phyloP scores from a whole-genome alignment of 2,797 vertebrate species.

The Xenops minutus region DNA sequence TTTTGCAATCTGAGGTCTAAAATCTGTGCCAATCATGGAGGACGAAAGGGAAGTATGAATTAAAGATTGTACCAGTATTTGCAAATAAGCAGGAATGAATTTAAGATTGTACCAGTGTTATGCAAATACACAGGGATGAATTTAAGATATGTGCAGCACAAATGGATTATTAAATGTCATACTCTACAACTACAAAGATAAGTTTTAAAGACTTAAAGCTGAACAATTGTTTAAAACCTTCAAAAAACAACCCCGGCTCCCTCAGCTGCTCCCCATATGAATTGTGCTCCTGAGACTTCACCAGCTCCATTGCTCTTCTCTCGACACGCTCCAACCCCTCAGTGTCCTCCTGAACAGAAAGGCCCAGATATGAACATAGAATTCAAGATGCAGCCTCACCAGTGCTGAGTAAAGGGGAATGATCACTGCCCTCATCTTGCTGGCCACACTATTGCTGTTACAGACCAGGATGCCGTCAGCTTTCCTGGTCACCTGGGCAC shows the following conservation, averaged over 20 bases:
- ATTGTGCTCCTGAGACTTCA: neutral
- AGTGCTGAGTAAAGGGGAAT: rapidly evolving
- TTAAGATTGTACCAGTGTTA: neutral
- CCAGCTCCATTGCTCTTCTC: neutral
- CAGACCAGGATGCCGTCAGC: neutral
- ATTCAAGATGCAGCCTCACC: neutral
- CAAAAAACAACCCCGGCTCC: neutral
- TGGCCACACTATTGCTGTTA: neutral
- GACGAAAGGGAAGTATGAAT: neutral
- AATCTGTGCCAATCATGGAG: neutral
- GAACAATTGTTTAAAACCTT: neutral
- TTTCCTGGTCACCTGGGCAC: neutral
- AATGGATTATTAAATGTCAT: neutral
- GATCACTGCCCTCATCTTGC: neutral
- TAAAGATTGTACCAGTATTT: neutral
- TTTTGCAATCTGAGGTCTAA: neutral
- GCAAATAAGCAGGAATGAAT: neutral
- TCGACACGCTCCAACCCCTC: neutral
- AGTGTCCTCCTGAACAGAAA: neutral
- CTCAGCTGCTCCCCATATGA: neutral
- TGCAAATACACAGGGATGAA: neutral
- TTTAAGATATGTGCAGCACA: neutral
- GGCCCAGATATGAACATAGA: neutral
- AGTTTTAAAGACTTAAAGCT: neutral
- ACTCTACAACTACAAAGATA: neutral